These are phyloP conservation scores for Alloscopus bannaensis DNA, from an alignment of 2,888 invertebrate genomes.

Conservation along the genomic window DNA sequence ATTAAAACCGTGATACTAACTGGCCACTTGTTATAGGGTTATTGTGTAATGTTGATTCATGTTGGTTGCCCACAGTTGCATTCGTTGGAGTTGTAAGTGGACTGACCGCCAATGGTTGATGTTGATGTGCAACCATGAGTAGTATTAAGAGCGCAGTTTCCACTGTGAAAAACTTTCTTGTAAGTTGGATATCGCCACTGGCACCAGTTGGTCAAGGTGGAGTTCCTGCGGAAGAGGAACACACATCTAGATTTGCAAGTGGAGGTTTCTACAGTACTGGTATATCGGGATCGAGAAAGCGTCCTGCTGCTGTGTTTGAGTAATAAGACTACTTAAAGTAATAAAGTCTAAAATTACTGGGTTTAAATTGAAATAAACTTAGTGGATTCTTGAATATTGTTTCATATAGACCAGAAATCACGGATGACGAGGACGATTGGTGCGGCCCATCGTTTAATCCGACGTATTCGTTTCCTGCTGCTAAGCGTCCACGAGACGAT, in stretches of 20 bases:
- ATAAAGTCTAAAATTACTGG: background rate
- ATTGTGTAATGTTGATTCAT: too few relatives aligned
- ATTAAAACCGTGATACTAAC: too few relatives aligned
- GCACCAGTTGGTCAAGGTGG: too few relatives aligned
- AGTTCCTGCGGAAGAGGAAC: too few relatives aligned
- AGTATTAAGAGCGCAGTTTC: conserved; percentile 9
- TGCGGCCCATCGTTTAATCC: background rate
- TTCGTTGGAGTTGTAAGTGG: too few relatives aligned
- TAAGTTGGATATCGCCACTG: background rate
- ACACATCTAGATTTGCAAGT: background rate
- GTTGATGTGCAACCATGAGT: too few relatives aligned
- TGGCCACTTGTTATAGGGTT: too few relatives aligned
- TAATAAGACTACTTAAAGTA: conserved; percentile 27
- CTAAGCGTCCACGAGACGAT: conserved; percentile 20
- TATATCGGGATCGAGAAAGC: conserved; percentile 25
- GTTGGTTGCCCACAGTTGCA: too few relatives aligned
- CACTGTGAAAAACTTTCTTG: conserved; percentile 15
- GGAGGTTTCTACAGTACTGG: background rate
- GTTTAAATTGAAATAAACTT: background rate
- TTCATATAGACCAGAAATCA: conserved; percentile 51
- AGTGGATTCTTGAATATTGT: background rate
- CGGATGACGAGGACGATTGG: conserved; percentile 67
- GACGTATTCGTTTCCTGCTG: background rate
- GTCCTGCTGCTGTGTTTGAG: conserved; percentile 36
- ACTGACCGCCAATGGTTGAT: too few relatives aligned